These are phyloP conservation scores for Trichechus manatus DNA, from an alignment of 2,113 vertebrate species.

Conservation along the genomic window DNA sequence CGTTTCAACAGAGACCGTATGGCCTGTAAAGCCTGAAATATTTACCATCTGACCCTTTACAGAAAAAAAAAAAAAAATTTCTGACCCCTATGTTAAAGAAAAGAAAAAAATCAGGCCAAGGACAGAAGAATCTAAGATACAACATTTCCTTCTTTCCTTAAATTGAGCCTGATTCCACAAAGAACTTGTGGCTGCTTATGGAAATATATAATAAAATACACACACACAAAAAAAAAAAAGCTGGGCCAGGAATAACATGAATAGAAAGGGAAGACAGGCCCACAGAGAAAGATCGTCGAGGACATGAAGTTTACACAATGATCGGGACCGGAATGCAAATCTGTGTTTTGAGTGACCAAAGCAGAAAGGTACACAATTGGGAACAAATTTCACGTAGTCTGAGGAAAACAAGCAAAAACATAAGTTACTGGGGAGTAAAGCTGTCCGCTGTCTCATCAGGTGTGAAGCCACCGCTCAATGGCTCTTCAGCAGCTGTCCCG, in stretches of 20 bases:
- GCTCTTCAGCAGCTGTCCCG: background rate
- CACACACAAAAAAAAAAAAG: background rate
- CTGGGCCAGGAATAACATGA: background rate
- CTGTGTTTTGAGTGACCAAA: background rate
- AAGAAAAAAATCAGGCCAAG: background rate
- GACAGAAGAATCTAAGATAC: background rate
- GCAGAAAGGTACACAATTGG: background rate
- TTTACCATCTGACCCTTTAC: background rate
- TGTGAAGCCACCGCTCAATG: background rate
- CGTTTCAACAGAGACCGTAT: background rate
- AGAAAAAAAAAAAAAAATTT: background rate
- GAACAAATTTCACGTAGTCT: background rate
- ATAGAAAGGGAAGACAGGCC: background rate
- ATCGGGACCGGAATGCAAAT: background rate
- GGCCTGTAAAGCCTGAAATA: background rate
- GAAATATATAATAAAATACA: background rate
- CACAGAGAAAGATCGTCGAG: background rate
- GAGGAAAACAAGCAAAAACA: background rate
- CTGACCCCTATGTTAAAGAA: background rate
- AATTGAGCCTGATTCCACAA: background rate
- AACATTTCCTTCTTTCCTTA: background rate
- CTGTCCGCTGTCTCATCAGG: background rate
- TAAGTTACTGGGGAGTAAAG: background rate
- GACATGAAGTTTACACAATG: no score
- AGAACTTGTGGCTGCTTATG: background rate